These are phyloP conservation scores for Sphaerodactylus townsendi DNA, from an alignment of 2,113 vertebrate genomes.

Conservation along the genomic window DNA sequence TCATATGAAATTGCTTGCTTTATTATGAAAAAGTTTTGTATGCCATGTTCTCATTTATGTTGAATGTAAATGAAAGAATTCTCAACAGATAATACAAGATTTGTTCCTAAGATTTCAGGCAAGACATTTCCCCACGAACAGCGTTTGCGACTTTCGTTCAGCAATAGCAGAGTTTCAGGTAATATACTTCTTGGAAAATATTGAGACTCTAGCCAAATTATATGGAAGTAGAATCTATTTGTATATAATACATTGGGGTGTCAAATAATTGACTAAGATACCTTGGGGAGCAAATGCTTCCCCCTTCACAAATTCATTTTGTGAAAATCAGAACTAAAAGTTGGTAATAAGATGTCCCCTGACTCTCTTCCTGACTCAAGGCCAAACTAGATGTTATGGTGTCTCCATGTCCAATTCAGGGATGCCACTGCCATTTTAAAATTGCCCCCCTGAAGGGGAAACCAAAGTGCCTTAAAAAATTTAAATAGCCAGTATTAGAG, in stretches of 20 bases:
- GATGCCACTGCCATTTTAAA: too few species aligned
- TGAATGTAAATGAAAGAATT: conserved; percentile 9
- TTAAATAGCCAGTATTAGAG: too few species aligned
- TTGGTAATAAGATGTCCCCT: neutral
- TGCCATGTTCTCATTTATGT: neutral
- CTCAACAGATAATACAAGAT: neutral
- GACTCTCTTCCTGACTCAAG: neutral
- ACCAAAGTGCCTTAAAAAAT: too few species aligned
- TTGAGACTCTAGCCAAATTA: neutral
- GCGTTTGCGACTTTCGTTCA: conserved; percentile 70
- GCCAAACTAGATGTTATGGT: too few species aligned
- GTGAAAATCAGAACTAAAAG: neutral
- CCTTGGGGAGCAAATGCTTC: neutral
- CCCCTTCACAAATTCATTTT: neutral
- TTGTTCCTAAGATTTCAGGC: conserved; percentile 65
- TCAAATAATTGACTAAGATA: neutral
- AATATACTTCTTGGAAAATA: conserved; percentile 8
- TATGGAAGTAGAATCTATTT: neutral
- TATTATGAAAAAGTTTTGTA: too few species aligned
- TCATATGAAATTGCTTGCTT: too few species aligned
- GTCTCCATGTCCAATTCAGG: too few species aligned
- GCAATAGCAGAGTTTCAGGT: conserved; percentile 79
- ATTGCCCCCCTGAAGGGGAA: too few species aligned
- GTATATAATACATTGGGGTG: neutral
- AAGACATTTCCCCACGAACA: conserved; percentile 56